phyloP scores from a whole-genome alignment of 2,888 invertebrate genomes.

The Bembecia ichneumoniformis region DNA sequence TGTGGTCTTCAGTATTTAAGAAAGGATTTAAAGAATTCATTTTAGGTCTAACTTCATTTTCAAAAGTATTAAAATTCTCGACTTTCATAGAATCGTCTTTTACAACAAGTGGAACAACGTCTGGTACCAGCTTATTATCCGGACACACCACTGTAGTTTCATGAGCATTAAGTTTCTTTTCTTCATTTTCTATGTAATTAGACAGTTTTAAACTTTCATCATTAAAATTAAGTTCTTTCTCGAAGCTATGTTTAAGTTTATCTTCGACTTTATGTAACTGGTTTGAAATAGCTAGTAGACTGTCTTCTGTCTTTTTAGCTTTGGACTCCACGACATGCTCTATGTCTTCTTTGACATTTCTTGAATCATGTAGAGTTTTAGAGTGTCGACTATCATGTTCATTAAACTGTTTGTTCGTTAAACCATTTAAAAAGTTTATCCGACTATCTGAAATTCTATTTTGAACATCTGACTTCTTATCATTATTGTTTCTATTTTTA shows the following conservation, averaged over 20 bases:
- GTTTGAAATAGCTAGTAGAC: constrained; percentile 61
- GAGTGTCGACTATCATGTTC: constrained; percentile 18
- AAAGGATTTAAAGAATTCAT: constrained; percentile 54
- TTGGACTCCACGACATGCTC: constrained; percentile 26
- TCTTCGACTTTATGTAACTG: constrained; percentile 65
- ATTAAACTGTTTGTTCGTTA: constrained; percentile 43
- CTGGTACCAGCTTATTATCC: constrained; percentile 36
- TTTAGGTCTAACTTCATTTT: constrained; percentile 19
- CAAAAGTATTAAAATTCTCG: constrained; percentile 16
- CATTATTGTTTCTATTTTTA: constrained; percentile 53
- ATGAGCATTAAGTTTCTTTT: constrained; percentile 25
- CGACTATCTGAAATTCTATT: constrained; percentile 64
- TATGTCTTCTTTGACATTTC: constrained; percentile 13
- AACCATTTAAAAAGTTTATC: constrained; percentile 59
- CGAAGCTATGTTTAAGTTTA: constrained; percentile 59
- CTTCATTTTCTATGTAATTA: constrained; percentile 23
- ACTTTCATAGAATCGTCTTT: constrained; percentile 40
- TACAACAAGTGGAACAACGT: constrained; percentile 30
- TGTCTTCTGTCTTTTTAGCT: constrained; percentile 63
- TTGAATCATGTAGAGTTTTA: constrained; percentile 25
- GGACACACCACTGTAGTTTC: constrained; percentile 34
- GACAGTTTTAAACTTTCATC: constrained; percentile 46
- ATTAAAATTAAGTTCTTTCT: constrained; percentile 53
- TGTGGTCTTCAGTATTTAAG: constrained; percentile 43
- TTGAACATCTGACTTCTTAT: constrained; percentile 57